Percentiles rank a stretch among this genome's conserved stretches.
phyloP scores from a whole-genome alignment of 2,113 vertebrate species.

The Cavia porcellus region DNA sequence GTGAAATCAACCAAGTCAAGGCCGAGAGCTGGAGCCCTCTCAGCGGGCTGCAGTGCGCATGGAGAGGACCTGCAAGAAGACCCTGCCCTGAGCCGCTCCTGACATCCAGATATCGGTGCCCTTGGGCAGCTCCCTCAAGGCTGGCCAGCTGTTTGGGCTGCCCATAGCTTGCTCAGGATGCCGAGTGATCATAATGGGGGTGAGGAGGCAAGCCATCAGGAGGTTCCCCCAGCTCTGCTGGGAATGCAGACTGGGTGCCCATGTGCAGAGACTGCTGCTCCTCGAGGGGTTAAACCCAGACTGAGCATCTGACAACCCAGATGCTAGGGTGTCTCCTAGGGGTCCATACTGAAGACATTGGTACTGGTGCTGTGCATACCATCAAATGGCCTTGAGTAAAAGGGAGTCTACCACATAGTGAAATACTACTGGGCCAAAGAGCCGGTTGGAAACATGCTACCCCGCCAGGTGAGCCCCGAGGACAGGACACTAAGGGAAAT shows the following conservation, averaged over 20 bases:
- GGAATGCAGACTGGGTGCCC: accelerated
- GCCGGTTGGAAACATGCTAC: accelerated
- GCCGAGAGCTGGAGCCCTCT: background rate
- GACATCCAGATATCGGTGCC: background rate
- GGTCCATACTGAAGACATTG: accelerated
- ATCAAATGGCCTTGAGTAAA: accelerated
- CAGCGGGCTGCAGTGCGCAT: accelerated
- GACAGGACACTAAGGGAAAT: background rate
- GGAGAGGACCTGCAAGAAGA: accelerated
- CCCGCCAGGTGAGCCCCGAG: accelerated
- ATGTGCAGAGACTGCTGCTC: background rate
- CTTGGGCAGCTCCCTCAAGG: accelerated
- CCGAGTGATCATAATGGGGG: accelerated
- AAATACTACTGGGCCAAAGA: accelerated
- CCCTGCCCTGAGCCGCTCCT: accelerated
- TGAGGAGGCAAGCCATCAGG: accelerated
- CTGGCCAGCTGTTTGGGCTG: background rate
- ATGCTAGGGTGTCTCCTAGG: background rate
- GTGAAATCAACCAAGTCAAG: background rate
- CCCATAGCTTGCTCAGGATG: too few relatives aligned
- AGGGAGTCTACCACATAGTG: accelerated
- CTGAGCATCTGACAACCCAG: too few relatives aligned
- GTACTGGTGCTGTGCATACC: accelerated
- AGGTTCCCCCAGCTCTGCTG: accelerated
- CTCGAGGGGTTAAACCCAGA: too few relatives aligned